Percentiles rank a stretch among this genome's conserved stretches.
These are phyloP conservation scores for Perca schrenkii DNA, from an alignment of 2,113 vertebrate species.

Conservation along the genomic window DNA sequence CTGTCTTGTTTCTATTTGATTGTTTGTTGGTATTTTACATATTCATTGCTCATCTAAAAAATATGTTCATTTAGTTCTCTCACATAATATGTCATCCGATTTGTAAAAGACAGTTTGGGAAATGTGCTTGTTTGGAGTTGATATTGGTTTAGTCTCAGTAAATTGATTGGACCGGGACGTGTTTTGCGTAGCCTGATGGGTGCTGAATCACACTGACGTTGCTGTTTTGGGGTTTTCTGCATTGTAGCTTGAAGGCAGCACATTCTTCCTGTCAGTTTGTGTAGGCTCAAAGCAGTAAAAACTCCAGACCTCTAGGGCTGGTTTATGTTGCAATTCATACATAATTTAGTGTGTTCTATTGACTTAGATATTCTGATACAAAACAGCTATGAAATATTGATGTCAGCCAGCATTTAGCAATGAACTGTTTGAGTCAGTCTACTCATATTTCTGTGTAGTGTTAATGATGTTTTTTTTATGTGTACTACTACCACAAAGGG, in stretches of 20 bases:
- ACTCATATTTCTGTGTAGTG: background rate
- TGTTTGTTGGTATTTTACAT: background rate
- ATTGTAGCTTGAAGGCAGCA: background rate
- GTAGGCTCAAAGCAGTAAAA: background rate
- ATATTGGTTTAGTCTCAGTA: background rate
- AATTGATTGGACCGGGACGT: background rate
- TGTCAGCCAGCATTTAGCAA: background rate
- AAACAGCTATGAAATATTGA: constrained; percentile 1
- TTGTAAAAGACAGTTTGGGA: background rate
- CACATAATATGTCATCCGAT: background rate
- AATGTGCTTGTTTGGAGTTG: background rate
- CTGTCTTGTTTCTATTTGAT: background rate
- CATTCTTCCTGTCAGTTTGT: background rate
- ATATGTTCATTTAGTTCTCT: background rate
- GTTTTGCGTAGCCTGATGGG: background rate
- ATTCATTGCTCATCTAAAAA: background rate
- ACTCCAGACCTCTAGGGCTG: background rate
- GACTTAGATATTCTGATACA: background rate
- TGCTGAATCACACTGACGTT: background rate
- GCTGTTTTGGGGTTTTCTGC: background rate
- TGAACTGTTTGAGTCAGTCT: background rate
- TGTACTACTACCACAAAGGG: background rate
- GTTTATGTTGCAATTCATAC: background rate
- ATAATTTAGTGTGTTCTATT: background rate
- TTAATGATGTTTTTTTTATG: background rate